Evolutionary conservation across 2,888 invertebrate genomes (phyloP), one percentile per base, ranked within the genome.

Genomic region (Plagodis dolabraria): DNA sequence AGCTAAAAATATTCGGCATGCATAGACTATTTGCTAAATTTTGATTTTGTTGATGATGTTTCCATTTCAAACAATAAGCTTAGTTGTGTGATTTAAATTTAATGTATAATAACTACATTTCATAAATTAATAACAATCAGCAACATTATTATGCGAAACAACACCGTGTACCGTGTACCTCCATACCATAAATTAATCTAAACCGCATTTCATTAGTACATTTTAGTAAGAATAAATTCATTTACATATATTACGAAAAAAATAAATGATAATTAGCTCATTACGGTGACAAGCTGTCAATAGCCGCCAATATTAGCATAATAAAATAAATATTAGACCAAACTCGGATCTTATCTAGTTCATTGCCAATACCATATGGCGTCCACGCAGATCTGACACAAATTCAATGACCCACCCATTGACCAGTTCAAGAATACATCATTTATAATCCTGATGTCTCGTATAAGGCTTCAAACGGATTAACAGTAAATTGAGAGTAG

Each of bases 401-500:
- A 57, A 58, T 62, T 38, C 47, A 44, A 54, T 52, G 53, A 57
- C 47, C 61, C 40, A 44, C 36, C 22, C 50, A 60, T 53, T 48
- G 35, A 57, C 43, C 47, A 56, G 57, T 51, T 53, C 53, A 66
- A 62, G 59, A 64, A 62, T 64, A 63, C 57, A 58, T 60, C 57
- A 64, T 62, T 53, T 56, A 57, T 53, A 51, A 6, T 6, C 7
- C 38, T 33, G 49, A 42, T 43, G 50, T 43, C 50, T 45, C 47
- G 48, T 62, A 60, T 61, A 63, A 38, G 64, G 61, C 53, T 63
- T 63, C 63, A 62, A 57, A 64, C 69, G 70, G 76, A 80, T 83
- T 79, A 82, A 79, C 80, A 76, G 83, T 80, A 83, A 81, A 85
- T 79, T 79, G 77, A 72, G 73, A 75, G 77, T 81, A 53, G 52